A percentile compares a stretch with the other conserved stretches of the same genome.
Evolutionary conservation across 1,140 invertebrate genomes (phyloP).

Genomic region (Macrobrachium rosenbergii): DNA sequence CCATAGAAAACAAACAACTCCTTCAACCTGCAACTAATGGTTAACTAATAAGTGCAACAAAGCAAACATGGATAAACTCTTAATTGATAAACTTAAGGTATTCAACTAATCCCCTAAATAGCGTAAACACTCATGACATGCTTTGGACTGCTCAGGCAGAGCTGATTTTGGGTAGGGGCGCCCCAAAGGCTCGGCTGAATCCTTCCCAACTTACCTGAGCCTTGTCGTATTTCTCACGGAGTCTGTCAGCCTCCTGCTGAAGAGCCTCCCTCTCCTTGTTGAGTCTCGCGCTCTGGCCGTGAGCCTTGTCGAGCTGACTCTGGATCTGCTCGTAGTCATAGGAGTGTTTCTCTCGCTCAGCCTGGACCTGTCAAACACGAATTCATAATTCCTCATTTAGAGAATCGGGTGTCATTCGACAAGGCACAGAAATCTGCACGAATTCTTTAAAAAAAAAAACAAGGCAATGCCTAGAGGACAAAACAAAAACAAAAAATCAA

Average conservation of each 20-base stretch:
- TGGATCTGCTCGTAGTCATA: conserved; percentile 92
- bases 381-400: not conserved
- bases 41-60: too few relatives aligned
- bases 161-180: not conserved
- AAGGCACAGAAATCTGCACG: not conserved
- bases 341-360: conserved; percentile 89
- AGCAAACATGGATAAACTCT: too few relatives aligned
- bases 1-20: conserved; percentile 29
- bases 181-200: not conserved
- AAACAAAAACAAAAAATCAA: not conserved
- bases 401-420: not conserved
- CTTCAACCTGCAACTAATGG: not conserved
- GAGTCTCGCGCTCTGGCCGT: conserved; percentile 86
- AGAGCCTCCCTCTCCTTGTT: conserved; percentile 91
- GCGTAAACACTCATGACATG: conserved; percentile 41
- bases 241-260: conserved; percentile 85
- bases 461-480: too few relatives aligned
- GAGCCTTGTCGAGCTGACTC: conserved; percentile 89
- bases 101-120: too few relatives aligned
- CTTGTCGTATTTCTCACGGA: conserved; percentile 91
- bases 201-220: conserved; percentile 78
- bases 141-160: not conserved
- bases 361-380: conserved; percentile 78
- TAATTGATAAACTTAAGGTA: too few relatives aligned
- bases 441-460: not conserved